Percentiles rank a stretch among this genome's conserved stretches.
phyloP scores from a whole-genome alignment of 2,888 invertebrate species.

The Eilema sororculum region DNA sequence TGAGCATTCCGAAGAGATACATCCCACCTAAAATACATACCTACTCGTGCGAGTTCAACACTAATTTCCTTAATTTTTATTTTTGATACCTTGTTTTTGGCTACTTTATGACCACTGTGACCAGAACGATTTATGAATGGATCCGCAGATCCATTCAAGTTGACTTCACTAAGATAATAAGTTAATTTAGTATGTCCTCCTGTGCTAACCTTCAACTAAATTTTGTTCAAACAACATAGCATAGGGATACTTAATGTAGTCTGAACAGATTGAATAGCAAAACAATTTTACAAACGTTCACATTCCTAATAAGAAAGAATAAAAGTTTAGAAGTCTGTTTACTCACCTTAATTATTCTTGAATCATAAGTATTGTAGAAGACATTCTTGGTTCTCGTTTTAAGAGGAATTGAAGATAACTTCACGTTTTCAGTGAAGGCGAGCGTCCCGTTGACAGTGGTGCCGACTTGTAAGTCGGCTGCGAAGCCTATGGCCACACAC shows the following conservation, averaged over 20 bases:
- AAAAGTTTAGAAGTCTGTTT: not conserved
- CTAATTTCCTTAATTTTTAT: no score
- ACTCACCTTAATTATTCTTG: conserved; percentile 5
- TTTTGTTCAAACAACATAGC: not conserved
- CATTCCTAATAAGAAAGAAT: no score
- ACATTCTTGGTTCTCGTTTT: conserved; percentile 3
- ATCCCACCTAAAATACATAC: no score
- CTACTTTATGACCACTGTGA: no score
- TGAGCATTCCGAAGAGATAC: no score
- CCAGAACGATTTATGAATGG: no score
- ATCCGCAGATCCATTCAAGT: no score
- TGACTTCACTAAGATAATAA: not conserved
- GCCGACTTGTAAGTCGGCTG: conserved; percentile 1
- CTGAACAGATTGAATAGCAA: no score
- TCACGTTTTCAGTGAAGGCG: conserved; percentile 1
- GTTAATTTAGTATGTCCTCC: not conserved
- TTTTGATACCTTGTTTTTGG: no score
- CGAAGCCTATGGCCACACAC: not conserved
- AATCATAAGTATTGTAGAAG: not conserved
- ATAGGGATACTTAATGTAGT: no score
- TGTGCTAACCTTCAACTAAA: not conserved
- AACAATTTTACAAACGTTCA: no score
- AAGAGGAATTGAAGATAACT: conserved; percentile 2
- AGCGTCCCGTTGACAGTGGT: not conserved
- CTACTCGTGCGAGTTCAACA: no score